These are phyloP conservation scores for Dysidea cf. avara DNA, from an alignment of 37 sponge, comb jelly and placozoan genomes.

Conservation along the genomic window DNA sequence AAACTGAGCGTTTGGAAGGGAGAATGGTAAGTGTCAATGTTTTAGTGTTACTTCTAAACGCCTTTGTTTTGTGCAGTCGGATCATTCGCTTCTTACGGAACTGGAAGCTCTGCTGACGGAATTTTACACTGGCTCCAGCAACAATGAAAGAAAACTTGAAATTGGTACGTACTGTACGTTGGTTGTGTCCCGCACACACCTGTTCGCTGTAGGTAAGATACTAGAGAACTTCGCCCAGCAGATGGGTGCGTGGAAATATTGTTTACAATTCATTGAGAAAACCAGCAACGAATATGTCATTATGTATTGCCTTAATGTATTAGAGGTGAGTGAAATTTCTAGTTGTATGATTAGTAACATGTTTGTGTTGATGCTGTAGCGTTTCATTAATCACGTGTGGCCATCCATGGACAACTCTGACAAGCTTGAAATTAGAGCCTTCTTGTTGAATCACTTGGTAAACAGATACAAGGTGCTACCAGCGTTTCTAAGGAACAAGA, in stretches of 20 bases:
- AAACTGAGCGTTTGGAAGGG: no score
- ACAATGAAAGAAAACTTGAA: conserved; percentile 47
- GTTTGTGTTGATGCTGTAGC: conserved; percentile 13
- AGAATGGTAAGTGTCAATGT: no score
- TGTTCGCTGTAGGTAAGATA: conserved; percentile 32
- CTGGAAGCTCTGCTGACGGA: conserved; percentile 37
- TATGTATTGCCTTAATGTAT: conserved; percentile 79
- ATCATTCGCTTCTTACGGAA: conserved; percentile 12
- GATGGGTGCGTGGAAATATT: conserved; percentile 60
- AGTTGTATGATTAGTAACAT: neutral
- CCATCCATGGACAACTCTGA: conserved; percentile 15
- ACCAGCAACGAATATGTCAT: conserved; percentile 62
- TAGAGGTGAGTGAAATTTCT: conserved; percentile 55
- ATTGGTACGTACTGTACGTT: conserved; percentile 20
- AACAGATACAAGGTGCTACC: conserved; percentile 19
- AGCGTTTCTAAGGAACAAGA: conserved; percentile 69
- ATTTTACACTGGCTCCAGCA: conserved; percentile 38
- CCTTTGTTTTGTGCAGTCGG: no score
- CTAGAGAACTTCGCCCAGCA: conserved; percentile 62
- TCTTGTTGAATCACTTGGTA: conserved; percentile 43
- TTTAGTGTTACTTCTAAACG: no score
- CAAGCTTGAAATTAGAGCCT: conserved; percentile 42
- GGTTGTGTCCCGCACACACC: neutral
- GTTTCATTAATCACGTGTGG: conserved; percentile 58
- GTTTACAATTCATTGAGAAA: conserved; percentile 68